Evolutionary conservation across 2,888 invertebrate species (phyloP), one percentile per base, ranked within the genome.

Genomic region (Thumatha senex): DNA sequence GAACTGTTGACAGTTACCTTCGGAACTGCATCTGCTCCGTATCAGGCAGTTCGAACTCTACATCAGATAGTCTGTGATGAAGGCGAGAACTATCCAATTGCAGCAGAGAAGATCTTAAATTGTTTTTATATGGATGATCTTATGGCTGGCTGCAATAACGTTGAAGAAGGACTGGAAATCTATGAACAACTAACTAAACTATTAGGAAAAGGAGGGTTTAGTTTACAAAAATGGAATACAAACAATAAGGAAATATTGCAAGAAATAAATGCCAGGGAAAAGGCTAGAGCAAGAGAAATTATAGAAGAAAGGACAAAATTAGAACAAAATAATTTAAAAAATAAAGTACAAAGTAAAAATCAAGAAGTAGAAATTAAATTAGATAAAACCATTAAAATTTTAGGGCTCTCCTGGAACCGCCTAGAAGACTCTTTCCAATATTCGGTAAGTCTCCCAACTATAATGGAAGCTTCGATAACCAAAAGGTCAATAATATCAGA

Each of bases 21-120:
- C 29, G 73, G 71, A 0, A 74, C 70, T 0, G 55, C 69, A 0
- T 59, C 57, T 0, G 74, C 73, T 0, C 74, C 74, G 4, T 72
- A 67, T 40, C 45, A 71, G 7, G 74, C 74, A 0, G 67, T 72
- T 1, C 54, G 51, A 9, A 46, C 63, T 0, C 18, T 80, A 3
- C 63, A 72, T 7, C 70, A 76, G 46, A 7, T 76, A 0, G 67
- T 67, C 0, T 2, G 29, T 0, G 72, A 72, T 48, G 60, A 72
- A 18, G 61, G 57, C 1, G 24, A 30, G 0, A 39, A 62, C 0
- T 66, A 58, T 40, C 70, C 74, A 0, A 0, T 48, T 4, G 71
- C 67, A 2, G 47, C 67, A n/a, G 31, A 55, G 10, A 62, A 35
- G 10, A 54, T 67, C 0, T 1, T 54, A 9, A 54, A 61, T 1